Percentiles rank a stretch among this genome's conserved stretches.
Evolutionary conservation across 2,113 vertebrate genomes (phyloP).

Genomic region (Cavia aperea): DNA sequence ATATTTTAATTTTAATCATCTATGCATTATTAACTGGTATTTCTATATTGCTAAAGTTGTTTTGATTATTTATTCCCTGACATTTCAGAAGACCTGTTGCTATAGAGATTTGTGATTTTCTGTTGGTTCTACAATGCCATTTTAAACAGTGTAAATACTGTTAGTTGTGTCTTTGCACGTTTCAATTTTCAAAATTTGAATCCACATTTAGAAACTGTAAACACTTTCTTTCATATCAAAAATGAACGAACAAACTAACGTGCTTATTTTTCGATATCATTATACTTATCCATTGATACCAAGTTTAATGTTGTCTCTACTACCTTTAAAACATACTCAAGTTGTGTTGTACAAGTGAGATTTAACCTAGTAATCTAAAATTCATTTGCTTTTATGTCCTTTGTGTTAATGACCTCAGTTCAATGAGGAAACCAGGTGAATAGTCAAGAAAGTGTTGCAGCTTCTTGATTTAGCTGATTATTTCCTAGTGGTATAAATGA

Average conservation of each 20-base stretch:
- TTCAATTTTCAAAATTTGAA: background rate
- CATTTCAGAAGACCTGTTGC: background rate
- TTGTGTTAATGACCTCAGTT: background rate
- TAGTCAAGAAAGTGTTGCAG: background rate
- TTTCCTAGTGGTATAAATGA: background rate
- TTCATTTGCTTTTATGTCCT: background rate
- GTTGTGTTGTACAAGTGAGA: background rate
- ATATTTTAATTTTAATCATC: background rate
- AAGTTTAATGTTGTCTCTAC: background rate
- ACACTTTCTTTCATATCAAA: background rate
- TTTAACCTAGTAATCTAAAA: background rate
- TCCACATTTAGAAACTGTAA: background rate
- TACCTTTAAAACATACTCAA: background rate
- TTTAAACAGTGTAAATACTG: background rate
- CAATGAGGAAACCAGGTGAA: background rate
- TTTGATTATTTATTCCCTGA: background rate
- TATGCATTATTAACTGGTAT: background rate
- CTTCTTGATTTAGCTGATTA: background rate
- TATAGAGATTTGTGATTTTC: background rate
- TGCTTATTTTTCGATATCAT: background rate
- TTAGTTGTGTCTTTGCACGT: background rate
- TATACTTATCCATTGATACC: background rate
- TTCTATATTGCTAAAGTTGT: background rate
- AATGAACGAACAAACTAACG: too few species aligned
- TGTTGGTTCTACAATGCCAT: background rate